Conservation (phyloP, 2,888 invertebrate genomes). For the Lycophotia porphyrea region DNA sequence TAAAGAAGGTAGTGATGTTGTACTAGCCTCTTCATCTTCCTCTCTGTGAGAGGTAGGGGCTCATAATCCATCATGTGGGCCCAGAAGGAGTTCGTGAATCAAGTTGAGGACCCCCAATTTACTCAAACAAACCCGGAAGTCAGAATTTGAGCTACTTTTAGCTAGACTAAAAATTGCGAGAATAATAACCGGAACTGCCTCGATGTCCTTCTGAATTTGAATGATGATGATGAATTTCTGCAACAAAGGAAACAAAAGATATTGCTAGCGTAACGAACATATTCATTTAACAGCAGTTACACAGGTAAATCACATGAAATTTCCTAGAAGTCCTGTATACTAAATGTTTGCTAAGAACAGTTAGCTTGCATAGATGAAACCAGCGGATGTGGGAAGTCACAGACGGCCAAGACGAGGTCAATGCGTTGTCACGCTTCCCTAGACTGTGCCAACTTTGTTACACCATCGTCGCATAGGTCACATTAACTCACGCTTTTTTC, state of each 20-base stretch:
- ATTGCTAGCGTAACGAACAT: neutral
- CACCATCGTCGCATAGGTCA: neutral
- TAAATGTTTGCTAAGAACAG: neutral
- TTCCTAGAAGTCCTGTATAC: neutral
- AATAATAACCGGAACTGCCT: neutral
- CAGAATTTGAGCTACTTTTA: neutral
- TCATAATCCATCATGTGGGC: neutral
- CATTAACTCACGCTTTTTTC: too few relatives aligned
- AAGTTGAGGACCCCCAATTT: neutral
- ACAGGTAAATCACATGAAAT: neutral
- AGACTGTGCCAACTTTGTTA: constrained; percentile 36
- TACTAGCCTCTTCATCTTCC: neutral
- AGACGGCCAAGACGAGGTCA: constrained; percentile 47
- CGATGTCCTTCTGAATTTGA: neutral
- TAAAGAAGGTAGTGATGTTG: too few relatives aligned
- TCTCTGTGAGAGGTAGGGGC: neutral
- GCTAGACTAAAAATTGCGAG: neutral
- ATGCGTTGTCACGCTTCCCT: constrained; percentile 1
- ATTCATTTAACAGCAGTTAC: neutral
- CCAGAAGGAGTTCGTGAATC: neutral
- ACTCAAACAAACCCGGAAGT: neutral
- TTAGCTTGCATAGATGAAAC: constrained; percentile 5
- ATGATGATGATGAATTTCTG: neutral
- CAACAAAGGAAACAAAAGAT: neutral
- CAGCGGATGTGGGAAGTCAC: constrained; percentile 36